Evolutionary conservation across 2,113 vertebrate genomes (phyloP).

Genomic region (Mesitornis unicolor): DNA sequence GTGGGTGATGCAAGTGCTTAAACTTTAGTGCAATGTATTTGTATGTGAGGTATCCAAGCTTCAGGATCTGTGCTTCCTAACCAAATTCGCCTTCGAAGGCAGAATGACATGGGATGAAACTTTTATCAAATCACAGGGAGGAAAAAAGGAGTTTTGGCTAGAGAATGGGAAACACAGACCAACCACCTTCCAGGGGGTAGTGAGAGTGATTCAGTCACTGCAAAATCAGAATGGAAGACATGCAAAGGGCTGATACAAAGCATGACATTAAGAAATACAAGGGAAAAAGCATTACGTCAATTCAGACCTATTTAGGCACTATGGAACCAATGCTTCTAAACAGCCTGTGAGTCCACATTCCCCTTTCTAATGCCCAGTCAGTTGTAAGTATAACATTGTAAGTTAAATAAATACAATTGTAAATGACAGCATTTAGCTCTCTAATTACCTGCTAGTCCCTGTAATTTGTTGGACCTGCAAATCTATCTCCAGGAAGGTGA

Average conservation of each 20-base stretch:
- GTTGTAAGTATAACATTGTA: neutral
- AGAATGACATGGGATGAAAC: neutral
- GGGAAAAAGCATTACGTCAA: neutral
- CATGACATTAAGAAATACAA: neutral
- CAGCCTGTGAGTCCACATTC: neutral
- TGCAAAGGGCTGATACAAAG: neutral
- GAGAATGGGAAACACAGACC: neutral
- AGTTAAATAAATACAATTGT: neutral
- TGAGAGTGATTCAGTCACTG: neutral
- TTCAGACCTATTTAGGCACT: neutral
- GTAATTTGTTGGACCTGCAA: constrained; percentile 20
- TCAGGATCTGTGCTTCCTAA: neutral
- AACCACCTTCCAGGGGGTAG: neutral
- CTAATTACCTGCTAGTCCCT: neutral
- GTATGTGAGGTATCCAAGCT: neutral
- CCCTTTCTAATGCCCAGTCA: neutral
- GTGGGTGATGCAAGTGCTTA: neutral
- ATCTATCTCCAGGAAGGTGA: neutral
- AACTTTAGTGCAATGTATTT: neutral
- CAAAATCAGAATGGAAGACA: neutral
- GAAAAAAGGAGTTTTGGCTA: neutral
- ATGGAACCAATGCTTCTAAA: neutral
- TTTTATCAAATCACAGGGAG: neutral
- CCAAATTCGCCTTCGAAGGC: neutral
- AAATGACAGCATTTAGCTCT: constrained; percentile 7